These are phyloP conservation scores for Ceyx melanurus DNA, from an alignment of 2,113 vertebrate species.

Conservation along the genomic window DNA sequence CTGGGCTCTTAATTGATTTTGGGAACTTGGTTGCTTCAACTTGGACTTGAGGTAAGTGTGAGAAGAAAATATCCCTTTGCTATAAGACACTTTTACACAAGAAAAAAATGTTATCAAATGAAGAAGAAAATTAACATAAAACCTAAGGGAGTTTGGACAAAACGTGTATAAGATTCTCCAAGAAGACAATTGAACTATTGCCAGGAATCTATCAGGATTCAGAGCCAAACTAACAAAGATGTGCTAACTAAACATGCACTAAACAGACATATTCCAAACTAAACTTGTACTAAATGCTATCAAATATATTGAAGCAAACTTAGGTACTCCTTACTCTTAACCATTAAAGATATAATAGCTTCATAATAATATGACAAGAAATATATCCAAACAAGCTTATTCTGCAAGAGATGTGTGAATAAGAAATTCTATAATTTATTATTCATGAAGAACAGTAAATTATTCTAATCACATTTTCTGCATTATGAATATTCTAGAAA, in stretches of 20 bases:
- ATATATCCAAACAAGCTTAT: not conserved
- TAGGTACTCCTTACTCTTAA: not conserved
- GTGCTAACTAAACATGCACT: not conserved
- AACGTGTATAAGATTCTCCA: not conserved
- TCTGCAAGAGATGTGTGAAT: not conserved
- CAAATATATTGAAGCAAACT: not conserved
- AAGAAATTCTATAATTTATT: conserved; percentile 14
- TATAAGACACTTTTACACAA: not conserved
- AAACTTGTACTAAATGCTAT: not conserved
- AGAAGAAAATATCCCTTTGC: not conserved
- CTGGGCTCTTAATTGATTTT: not conserved
- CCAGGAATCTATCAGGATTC: not conserved
- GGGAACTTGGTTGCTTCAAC: not conserved
- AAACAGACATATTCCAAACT: not conserved
- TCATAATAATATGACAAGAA: not conserved
- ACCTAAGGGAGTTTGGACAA: not conserved
- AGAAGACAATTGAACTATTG: not conserved
- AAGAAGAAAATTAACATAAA: not conserved
- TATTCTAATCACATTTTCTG: conserved; percentile 49
- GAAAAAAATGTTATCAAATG: not conserved
- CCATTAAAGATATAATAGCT: not conserved
- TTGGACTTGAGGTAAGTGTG: not conserved
- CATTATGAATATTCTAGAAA: conserved; percentile 33
- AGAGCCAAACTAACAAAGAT: not conserved
- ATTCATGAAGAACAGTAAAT: conserved; percentile 27